Percentiles rank a stretch among this genome's conserved stretches.
Evolutionary conservation across 35 echinoderm and acorn worm species (phyloP).

Genomic region (Lytechinus variegatus): DNA sequence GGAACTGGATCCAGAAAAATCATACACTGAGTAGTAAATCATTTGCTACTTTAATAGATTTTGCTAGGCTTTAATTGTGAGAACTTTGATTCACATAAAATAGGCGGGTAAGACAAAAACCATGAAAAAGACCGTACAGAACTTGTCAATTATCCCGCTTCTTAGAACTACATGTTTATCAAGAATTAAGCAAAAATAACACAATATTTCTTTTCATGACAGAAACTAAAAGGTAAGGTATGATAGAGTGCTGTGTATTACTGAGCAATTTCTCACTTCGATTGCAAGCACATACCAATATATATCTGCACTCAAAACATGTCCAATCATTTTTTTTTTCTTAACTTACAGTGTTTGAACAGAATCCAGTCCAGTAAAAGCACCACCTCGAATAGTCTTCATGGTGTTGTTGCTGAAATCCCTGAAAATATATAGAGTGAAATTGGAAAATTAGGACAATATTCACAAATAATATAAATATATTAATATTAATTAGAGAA

Average conservation of each 20-base stretch:
- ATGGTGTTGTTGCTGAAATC: constrained; percentile 79
- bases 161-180: background rate
- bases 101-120: no score
- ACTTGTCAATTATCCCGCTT: background rate
- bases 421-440: constrained; percentile 43
- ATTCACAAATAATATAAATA: no score
- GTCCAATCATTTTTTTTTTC: background rate
- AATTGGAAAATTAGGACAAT: background rate
- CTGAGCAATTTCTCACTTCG: background rate
- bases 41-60: no score
- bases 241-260: background rate
- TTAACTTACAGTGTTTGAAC: constrained; percentile 68
- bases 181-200: background rate
- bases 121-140: no score
- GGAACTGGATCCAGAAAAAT: no score
- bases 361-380: constrained; percentile 55
- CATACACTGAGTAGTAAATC: no score
- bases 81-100: no score
- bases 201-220: background rate
- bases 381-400: constrained; percentile 37
- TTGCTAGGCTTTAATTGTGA: no score
- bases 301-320: no score
- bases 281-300: background rate
- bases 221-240: background rate
- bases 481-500: no score